Base-by-base conservation (phyloP, 37 sponge, comb jelly and placozoan species). In the Lycopodina hypogea region DNA sequence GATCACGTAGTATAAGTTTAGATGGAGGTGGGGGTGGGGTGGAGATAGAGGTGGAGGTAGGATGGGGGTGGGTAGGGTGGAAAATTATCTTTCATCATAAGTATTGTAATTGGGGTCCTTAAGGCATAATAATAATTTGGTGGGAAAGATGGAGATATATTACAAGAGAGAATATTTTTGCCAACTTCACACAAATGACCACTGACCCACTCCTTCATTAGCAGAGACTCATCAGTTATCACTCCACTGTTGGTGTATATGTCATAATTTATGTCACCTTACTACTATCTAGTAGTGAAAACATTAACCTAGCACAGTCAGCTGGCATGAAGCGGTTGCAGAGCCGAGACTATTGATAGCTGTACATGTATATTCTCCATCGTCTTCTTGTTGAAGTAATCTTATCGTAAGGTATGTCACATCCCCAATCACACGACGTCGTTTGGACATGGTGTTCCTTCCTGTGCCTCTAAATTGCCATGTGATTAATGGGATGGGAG, bases 261-360 rank as follows among this genome's bases (percentile, higher is more conserved):
- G 17, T 53, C 17, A 12, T 53, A 53, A 12, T n/a, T n/a, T n/a
- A n/a, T 19, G 12, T 19, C 55, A 53, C 55, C 12, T 53, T 12
- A 53, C 55, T 53, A 53, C 55, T 17, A 12, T 53, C 17, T 53
- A 53, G 4, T 58, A 4, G 4, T 4, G 26, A 58, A 58, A 58
- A 4, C 3, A 29, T 82, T 70, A 28, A 87, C 90, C 86, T 53
- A 77, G 63, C 11, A 90, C 86, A 33, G 74, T 78, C 3, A 90
- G 66, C 42, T 66, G 38, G 22, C 74, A 72, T 21, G 71, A 42
- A 26, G 29, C 28, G 18, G 62, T 26, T 3, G 56, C 66, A 56
- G 70, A 74, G 42, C 91, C 91, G 12, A 86, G 76, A 42, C 79
- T 59, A 75, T 90, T 90, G 71, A 82, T 23, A 19, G 83, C 87